phyloP scores from a whole-genome alignment of 2,797 vertebrate species.

The Melopsittacus undulatus region DNA sequence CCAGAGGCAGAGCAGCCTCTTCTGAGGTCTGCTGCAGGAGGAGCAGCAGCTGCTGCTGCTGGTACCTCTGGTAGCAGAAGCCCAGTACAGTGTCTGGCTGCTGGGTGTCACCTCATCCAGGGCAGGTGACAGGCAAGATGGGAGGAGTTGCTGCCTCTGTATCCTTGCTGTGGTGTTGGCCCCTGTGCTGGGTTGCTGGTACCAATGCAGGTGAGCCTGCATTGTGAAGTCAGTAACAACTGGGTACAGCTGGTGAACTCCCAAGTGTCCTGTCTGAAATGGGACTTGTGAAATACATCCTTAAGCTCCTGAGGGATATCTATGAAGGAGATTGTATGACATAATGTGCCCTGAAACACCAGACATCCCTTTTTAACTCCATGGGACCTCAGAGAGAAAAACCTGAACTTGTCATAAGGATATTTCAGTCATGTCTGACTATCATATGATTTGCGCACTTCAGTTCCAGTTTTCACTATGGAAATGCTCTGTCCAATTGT shows the following conservation, averaged over 20 bases:
- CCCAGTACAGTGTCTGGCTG: not conserved
- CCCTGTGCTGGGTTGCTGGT: not conserved
- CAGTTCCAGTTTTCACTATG: fast-evolving
- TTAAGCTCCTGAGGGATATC: not conserved
- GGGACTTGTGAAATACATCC: not conserved
- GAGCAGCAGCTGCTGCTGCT: not conserved
- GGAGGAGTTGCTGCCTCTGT: not conserved
- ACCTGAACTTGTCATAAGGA: not conserved
- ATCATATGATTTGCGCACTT: not conserved
- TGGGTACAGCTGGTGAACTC: not conserved
- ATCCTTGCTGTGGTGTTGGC: not conserved
- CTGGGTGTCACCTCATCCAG: not conserved
- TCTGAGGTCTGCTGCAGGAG: not conserved
- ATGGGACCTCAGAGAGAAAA: not conserved
- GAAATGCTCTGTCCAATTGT: not conserved
- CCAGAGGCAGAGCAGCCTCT: too few species aligned
- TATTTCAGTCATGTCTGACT: not conserved
- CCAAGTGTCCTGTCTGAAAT: not conserved
- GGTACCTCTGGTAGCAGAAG: not conserved
- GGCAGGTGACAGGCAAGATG: not conserved
- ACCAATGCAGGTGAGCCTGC: not conserved
- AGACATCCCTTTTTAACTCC: not conserved
- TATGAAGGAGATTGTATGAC: not conserved
- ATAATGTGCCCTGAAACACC: not conserved
- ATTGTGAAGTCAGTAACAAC: not conserved